These are phyloP conservation scores for Sebastes elongatus DNA, from an alignment of 2,797 vertebrate species.

Conservation along the genomic window DNA sequence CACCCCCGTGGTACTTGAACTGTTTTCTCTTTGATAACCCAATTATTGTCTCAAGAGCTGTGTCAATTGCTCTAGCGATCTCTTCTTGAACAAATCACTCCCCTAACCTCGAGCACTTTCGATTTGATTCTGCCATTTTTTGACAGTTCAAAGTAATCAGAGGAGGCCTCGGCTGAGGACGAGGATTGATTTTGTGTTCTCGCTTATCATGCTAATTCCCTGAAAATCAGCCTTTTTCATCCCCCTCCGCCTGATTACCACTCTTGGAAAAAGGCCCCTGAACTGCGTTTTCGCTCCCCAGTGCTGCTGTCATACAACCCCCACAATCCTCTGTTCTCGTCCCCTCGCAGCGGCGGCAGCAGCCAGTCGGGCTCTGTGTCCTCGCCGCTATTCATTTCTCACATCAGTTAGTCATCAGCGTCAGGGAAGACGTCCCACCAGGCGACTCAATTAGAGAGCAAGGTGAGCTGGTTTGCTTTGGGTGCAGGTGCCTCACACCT, in stretches of 20 bases:
- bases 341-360: conserved; percentile 16
- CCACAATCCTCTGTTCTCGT: conserved; percentile 53
- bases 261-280: conserved; percentile 94
- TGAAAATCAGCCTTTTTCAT: conserved; percentile 99
- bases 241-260: conserved; percentile 97
- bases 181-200: conserved; percentile 99
- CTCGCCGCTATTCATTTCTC: conserved; percentile 1
- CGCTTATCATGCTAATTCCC: conserved; percentile 99
- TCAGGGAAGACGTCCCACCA: not conserved
- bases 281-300: conserved; percentile 79
- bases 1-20: conserved; percentile 99
- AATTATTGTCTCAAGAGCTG: conserved; percentile 99
- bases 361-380: not conserved
- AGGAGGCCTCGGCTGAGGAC: conserved; percentile 96
- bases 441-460: not conserved
- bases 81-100: conserved; percentile 99
- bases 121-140: conserved; percentile 99
- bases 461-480: not conserved
- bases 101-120: conserved; percentile 99
- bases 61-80: conserved; percentile 99
- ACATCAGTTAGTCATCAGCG: conserved; percentile 13
- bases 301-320: conserved; percentile 61
- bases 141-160: conserved; percentile 99
- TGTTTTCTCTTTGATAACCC: conserved; percentile 99
- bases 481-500: not conserved